Evolutionary conservation across 2,113 vertebrate genomes (phyloP).

Genomic region (Leptocoma aspasia): DNA sequence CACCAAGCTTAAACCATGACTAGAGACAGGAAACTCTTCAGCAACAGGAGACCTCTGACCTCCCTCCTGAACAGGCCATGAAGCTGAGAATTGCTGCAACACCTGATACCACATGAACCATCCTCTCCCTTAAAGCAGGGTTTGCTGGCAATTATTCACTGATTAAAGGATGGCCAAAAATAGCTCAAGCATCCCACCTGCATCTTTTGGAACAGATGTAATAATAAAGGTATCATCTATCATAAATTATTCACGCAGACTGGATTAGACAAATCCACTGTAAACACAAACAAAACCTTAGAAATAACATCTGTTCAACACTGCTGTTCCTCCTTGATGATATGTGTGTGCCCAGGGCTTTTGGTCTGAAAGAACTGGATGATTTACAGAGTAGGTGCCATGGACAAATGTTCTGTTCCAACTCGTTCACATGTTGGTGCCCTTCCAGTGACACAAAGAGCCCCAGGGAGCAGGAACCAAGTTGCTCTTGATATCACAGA

Average conservation of each 20-base stretch:
- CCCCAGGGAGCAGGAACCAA: not conserved
- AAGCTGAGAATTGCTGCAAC: not conserved
- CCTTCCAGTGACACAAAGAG: not conserved
- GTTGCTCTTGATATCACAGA: not conserved
- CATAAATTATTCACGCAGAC: not conserved
- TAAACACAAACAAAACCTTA: not conserved
- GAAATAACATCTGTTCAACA: not conserved
- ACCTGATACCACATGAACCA: not conserved
- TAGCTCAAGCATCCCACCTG: not conserved
- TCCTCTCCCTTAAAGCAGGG: not conserved
- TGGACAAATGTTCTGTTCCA: not conserved
- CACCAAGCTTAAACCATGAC: not conserved
- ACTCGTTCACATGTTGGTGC: not conserved
- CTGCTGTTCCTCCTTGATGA: not conserved
- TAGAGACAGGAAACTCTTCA: not conserved
- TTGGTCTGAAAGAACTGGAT: rapidly evolving
- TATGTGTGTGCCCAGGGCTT: not conserved
- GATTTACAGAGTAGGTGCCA: not conserved
- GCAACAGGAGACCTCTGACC: not conserved
- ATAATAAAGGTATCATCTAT: not conserved
- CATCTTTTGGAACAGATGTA: not conserved
- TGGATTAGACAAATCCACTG: not conserved
- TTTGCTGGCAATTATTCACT: not conserved
- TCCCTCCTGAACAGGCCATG: not conserved
- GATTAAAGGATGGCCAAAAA: not conserved